Conservation (phyloP, 23 tunicate species). For the Styela plicata region DNA sequence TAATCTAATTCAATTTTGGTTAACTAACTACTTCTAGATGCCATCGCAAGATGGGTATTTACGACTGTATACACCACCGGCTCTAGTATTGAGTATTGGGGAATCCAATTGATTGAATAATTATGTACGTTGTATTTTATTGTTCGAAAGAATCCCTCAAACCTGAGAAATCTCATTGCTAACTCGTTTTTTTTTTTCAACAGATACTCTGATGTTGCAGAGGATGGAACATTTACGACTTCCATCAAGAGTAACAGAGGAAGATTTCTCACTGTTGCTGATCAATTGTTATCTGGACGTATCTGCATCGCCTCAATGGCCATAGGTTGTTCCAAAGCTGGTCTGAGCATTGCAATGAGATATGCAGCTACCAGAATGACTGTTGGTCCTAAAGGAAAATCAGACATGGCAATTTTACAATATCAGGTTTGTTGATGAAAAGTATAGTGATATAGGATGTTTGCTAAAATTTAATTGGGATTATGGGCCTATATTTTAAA, state of each 20-base stretch:
- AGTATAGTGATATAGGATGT: no score
- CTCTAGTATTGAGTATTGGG: no score
- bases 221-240: constrained; percentile 75
- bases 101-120: no score
- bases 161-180: no score
- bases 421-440: constrained; percentile 61
- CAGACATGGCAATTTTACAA: constrained; percentile 89
- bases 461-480: no score
- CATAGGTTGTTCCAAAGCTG: constrained; percentile 89
- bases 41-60: no score
- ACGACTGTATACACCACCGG: no score
- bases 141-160: no score
- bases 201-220: constrained; percentile 84
- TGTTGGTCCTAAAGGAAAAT: constrained; percentile 89
- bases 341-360: constrained; percentile 76
- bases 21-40: no score
- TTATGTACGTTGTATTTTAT: no score
- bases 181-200: no score
- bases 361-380: constrained; percentile 92
- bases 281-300: constrained; percentile 92
- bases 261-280: constrained; percentile 88
- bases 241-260: constrained; percentile 76
- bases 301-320: constrained; percentile 96
- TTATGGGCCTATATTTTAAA: not conserved
- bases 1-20: no score